Base-by-base conservation (phyloP, 1,140 invertebrate species). In the Lanistes nyassanus region DNA sequence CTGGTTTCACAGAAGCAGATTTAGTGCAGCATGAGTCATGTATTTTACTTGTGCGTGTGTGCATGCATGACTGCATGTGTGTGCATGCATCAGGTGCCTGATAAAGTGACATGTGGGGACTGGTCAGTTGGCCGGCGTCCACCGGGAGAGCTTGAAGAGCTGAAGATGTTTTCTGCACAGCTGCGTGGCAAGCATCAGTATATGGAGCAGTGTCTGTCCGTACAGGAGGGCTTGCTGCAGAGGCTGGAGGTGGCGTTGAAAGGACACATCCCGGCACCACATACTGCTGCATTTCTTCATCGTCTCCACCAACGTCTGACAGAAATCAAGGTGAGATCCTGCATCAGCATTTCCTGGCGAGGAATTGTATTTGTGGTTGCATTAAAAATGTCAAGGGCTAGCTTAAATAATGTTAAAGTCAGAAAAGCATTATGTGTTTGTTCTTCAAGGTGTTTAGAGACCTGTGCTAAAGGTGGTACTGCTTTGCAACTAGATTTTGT, bases 91-190 rank as follows among this genome's bases (percentile, higher is more conserved):
- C 36, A 39, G 65, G 21, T 39, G 13, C n/a, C 11, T 67, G 34
- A 7, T 4, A 39, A 23, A 23, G 21, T 31, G 21, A 37, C n/a
- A n/a, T n/a, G 9, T 37, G 29, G n/a, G 2, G 70, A 72, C 6
- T 56, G 56, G 6, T 13, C 60, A 56, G 37, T 72, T 53, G 70
- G 70, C 55, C 31, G 31, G 26, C 60, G 70, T 53, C 39, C 70
- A 16, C 70, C 56, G 53, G 34, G 70, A 39, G 74, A 76, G 58
- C 31, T 73, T 26, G 70, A 74, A 16, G 69, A 75, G 31, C 70
- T 77, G 55, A 72, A 70, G 36, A 67, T 73, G 23, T 73, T 80
- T 51, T 75, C 76, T 5, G 70, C 71, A n/a, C 79, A 80, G 65
- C 67, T 80, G 42, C 64, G 62, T 58, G 55, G 64, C 1, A 80